Percentiles rank a stretch among this genome's conserved stretches.
phyloP scores from a whole-genome alignment of 2,888 invertebrate genomes.

The Onchidella celtica region DNA sequence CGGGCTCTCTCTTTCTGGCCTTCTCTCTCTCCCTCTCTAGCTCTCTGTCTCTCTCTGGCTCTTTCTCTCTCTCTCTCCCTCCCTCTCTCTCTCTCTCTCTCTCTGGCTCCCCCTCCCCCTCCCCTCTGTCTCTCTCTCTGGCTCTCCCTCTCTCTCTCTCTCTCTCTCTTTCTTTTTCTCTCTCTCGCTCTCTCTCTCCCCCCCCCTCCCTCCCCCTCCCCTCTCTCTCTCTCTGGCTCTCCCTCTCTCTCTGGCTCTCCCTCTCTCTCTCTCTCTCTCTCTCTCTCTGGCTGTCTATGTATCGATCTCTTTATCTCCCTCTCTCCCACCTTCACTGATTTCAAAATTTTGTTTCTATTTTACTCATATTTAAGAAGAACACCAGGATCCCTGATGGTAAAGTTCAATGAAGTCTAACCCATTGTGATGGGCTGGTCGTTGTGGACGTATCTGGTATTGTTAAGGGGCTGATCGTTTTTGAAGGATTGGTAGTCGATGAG shows the following conservation, averaged over 20 bases:
- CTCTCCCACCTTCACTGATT: not conserved
- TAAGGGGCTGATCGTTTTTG: too few species aligned
- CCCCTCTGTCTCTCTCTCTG: not conserved
- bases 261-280: not conserved
- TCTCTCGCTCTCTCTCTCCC: not conserved
- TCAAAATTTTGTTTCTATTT: too few species aligned
- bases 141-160: not conserved
- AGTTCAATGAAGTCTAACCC: too few species aligned
- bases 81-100: conserved; percentile 2
- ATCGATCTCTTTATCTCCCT: not conserved
- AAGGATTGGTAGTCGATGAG: too few species aligned
- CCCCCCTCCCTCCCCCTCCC: not conserved
- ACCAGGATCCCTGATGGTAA: too few species aligned
- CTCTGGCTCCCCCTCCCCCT: not conserved
- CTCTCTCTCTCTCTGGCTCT: not conserved
- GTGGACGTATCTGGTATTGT: too few species aligned
- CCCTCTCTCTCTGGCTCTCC: not conserved
- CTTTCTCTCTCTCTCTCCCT: not conserved
- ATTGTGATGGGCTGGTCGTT: too few species aligned
- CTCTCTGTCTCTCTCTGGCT: not conserved
- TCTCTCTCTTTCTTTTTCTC: too few species aligned
- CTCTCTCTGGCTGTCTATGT: not conserved
- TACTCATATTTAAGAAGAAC: too few species aligned
- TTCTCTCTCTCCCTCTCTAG: too few species aligned
- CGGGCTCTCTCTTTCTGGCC: too few species aligned